Percentiles rank a stretch among this genome's conserved stretches.
phyloP scores from a whole-genome alignment of 2,888 invertebrate species.

The Lasioglossum marginatum region DNA sequence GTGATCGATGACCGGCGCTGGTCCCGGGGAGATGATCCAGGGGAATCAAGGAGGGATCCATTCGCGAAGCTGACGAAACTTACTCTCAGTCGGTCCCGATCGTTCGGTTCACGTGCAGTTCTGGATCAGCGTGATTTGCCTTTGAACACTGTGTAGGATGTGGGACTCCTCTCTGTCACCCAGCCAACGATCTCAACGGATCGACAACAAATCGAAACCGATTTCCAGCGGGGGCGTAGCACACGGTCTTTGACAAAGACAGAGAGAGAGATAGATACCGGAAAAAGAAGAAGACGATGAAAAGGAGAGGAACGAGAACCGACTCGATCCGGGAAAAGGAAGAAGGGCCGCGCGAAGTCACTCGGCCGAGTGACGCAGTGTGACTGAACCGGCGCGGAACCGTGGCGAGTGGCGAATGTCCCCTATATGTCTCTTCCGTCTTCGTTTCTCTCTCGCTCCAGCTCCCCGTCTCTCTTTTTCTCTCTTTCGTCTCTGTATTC shows the following conservation, averaged over 20 bases:
- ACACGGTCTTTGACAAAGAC: neutral
- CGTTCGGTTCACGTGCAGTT: constrained; percentile 26
- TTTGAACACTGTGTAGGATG: neutral
- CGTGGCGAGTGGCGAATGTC: constrained; percentile 64
- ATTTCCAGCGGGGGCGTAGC: neutral
- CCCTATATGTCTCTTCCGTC: constrained; percentile 53
- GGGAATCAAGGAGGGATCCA: constrained; percentile 21
- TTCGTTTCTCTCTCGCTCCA: constrained; percentile 36
- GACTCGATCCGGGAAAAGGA: constrained; percentile 38
- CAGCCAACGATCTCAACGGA: neutral
- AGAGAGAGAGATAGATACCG: neutral
- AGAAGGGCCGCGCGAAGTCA: constrained; percentile 76
- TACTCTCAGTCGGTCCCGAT: constrained; percentile 49
- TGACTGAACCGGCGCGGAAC: constrained; percentile 77
- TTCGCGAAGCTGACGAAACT: constrained; percentile 44
- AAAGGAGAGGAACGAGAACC: constrained; percentile 27
- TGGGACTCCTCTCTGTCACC: neutral
- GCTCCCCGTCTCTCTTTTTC: constrained; percentile 16
- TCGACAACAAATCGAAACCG: neutral
- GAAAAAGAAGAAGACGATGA: neutral
- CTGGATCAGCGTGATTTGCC: constrained; percentile 6
- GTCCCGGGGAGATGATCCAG: constrained; percentile 19
- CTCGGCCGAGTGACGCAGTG: constrained; percentile 80
- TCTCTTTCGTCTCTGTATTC: neutral
- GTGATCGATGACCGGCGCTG: constrained; percentile 38